A percentile compares a stretch with the other conserved stretches of the same genome.
Conservation (phyloP, 2,113 vertebrate species). For the Rousettus leschenaultii region DNA sequence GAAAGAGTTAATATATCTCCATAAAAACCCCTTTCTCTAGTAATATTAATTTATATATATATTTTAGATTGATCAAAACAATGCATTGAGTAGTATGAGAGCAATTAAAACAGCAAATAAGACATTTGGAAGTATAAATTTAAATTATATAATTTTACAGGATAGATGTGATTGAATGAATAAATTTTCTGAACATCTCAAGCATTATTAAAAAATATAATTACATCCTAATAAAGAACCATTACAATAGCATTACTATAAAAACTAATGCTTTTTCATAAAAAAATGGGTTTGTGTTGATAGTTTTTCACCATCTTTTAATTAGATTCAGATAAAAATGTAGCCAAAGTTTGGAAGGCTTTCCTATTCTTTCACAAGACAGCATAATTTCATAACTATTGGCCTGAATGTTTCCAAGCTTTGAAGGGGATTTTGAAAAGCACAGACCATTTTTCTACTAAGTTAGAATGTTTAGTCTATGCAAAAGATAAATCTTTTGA, state of each 20-base stretch:
- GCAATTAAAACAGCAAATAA: not conserved
- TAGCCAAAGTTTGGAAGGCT: conserved; percentile 37
- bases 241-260: conserved; percentile 35
- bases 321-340: conserved; percentile 73
- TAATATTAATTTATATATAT: not conserved
- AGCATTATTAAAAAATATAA: conserved; percentile 44
- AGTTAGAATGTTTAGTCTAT: conserved; percentile 56
- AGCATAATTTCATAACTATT: conserved; percentile 59
- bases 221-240: conserved; percentile 43
- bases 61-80: conserved; percentile 13
- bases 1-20: not conserved
- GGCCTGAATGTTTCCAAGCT: conserved; percentile 37
- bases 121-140: conserved; percentile 31
- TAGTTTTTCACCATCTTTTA: conserved; percentile 60
- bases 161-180: conserved; percentile 43
- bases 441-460: conserved; percentile 45
- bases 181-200: conserved; percentile 25
- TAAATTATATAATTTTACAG: conserved; percentile 38
- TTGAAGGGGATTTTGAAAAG: conserved; percentile 53
- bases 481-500: conserved; percentile 43
- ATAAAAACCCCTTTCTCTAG: conserved; percentile 30
- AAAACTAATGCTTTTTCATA: conserved; percentile 61
- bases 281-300: not conserved
- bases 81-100: not conserved
- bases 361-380: conserved; percentile 51